These are phyloP conservation scores for Chaetodon trifascialis DNA, from an alignment of 2,113 vertebrate species.

Conservation along the genomic window DNA sequence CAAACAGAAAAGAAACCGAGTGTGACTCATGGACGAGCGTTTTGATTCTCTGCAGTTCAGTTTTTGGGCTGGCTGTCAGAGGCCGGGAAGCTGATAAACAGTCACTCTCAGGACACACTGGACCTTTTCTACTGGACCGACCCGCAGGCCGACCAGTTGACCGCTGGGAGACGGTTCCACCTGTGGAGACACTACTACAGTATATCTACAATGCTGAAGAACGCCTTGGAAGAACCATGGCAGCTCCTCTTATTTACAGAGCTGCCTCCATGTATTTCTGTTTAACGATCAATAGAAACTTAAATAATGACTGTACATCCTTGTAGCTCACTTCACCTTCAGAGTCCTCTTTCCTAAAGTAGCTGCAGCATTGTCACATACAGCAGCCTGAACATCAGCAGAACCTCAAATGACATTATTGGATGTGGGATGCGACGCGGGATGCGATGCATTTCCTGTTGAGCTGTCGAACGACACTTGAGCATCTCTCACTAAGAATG, in stretches of 20 bases:
- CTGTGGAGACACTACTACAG: neutral
- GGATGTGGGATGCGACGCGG: neutral
- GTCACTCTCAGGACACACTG: no score
- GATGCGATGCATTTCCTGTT: neutral
- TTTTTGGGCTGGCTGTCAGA: no score
- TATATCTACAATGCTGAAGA: neutral
- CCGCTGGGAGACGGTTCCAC: neutral
- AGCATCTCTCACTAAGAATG: slow-evolving; percentile 53
- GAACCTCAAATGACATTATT: slow-evolving; percentile 49
- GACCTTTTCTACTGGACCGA: no score
- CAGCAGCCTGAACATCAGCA: neutral
- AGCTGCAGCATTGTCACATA: neutral
- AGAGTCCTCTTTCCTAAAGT: neutral
- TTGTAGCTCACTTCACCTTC: slow-evolving; percentile 1
- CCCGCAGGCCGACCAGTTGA: neutral
- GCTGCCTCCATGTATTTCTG: neutral
- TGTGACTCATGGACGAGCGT: no score
- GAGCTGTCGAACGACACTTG: slow-evolving; percentile 17
- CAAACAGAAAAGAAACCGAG: no score
- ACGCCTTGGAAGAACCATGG: neutral
- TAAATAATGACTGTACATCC: neutral
- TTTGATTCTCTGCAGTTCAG: no score
- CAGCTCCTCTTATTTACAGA: slow-evolving; percentile 3
- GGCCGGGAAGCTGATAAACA: no score
- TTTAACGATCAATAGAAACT: neutral